Evolutionary conservation across 2,888 invertebrate genomes (phyloP), one percentile per base, ranked within the genome.

Genomic region (Anticlea derivata): DNA sequence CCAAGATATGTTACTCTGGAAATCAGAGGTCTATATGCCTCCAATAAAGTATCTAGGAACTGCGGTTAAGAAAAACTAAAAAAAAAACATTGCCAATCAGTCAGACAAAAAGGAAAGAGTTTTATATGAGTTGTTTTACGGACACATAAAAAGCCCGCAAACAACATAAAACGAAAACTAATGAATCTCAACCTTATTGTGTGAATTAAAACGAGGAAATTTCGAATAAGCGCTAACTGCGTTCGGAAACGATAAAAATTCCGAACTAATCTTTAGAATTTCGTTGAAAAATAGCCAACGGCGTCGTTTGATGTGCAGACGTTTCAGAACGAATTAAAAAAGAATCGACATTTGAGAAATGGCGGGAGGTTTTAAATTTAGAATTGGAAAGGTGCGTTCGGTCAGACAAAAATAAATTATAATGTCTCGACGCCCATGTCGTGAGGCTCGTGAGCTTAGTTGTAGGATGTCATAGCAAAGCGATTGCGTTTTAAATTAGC

Each of bases 201-300:
- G 46, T 51, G 54, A 58, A 58, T 56, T 58, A 62, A 62, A 67
- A 65, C 60, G 59, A 68, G 73, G 73, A 74, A 75, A 74, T 69
- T 49, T 65, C 68, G 49, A 60, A 61, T 68, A 58, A 66, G 49
- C 55, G 62, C 63, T 70, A 70, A 71, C 65, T 66, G 68, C 67
- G 33, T 64, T 63, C 73, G 82, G 82, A 82, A 81, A 72, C 73
- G 53, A 79, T 82, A 80, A 81, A 82, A 76, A 82, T 79, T 73
- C 80, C 68, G 38, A 62, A 50, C 51, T 50, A 58, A 61, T 61
- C 57, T 50, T 30, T 37, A 48, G 47, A 30, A 50, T 55, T 57
- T 55, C 50, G 55, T 61, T 51, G 43, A 55, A 41, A 50, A 48
- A 60, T 52, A 51, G 34, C 8, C 49, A 47, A 30, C 40, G 34